Evolutionary conservation across 2,888 invertebrate species (phyloP), one percentile per base, ranked within the genome.

Genomic region (Yponomeuta cagnagella): DNA sequence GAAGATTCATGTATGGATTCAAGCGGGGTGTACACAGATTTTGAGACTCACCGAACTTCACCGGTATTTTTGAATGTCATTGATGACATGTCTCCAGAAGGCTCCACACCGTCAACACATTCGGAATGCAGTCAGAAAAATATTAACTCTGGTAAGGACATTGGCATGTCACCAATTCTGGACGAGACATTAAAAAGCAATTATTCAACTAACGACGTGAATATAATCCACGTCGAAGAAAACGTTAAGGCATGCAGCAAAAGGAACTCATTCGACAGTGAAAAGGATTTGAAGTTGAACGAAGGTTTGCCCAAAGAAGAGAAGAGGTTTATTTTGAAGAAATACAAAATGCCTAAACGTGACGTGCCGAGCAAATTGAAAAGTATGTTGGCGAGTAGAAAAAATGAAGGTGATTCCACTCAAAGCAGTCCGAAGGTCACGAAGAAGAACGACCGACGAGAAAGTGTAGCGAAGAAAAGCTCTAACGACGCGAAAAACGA

Each of bases 1-100:
- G 97, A 97, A 83, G 97, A 97, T 78, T 94, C 94, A 1, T 94
- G 94, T 79, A 97, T 97, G 97, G 97, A 97, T 82, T 97, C 97
- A 0, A 97, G 97, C 80, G 97, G 97, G 0, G 95, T 97, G 69
- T 97, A 97, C 80, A 97, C 97, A 0, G 97, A 97, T 82, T 94
- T 97, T 74, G 97, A 97, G 83, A 96, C 95, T 77, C 93, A 93
- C 74, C 84, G 93, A 70, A 80, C 89, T 23, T 93, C 93, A 31
- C 93, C 93, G 63, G 88, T 93, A 23, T 89, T 92, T 74, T 78
- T 93, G 48, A 90, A 93, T 74, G 93, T 94, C 66, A 94, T 95
- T 71, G 96, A 96, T 77, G 94, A 94, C 74, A 93, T 93, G 84
- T 95, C 96, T 0, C 95, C 95, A 2, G 96, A 95, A 78, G 90